These are phyloP conservation scores for Limanda limanda DNA, from an alignment of 2,113 vertebrate genomes.

Conservation along the genomic window DNA sequence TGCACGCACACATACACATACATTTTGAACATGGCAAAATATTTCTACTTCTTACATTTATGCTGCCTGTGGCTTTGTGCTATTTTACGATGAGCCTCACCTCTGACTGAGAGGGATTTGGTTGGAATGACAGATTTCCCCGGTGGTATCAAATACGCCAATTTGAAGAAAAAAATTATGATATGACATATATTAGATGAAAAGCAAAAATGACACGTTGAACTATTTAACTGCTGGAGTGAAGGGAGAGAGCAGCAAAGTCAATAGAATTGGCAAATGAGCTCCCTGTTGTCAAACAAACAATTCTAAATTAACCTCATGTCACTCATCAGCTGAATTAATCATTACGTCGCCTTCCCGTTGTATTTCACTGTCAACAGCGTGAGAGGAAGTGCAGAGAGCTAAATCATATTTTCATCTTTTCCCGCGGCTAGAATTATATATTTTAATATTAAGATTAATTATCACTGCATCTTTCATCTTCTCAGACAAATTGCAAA, in stretches of 20 bases:
- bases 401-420: not conserved
- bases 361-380: not conserved
- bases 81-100: not conserved
- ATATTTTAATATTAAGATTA: conserved; percentile 10
- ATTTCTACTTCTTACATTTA: conserved; percentile 3
- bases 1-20: conserved; percentile 13
- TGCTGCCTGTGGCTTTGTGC: conserved; percentile 10
- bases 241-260: not conserved
- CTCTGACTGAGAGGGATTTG: conserved; percentile 7
- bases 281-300: not conserved
- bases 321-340: not conserved
- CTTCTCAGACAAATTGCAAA: conserved; percentile 11
- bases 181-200: not conserved
- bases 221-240: not conserved
- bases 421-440: conserved; percentile 3
- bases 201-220: not conserved
- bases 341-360: not conserved
- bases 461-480: conserved; percentile 25
- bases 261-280: not conserved
- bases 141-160: not conserved
- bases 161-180: conserved; percentile 16
- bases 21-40: conserved; percentile 31
- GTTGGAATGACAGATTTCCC: not conserved
- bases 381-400: not conserved
- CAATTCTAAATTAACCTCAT: not conserved